These are phyloP conservation scores for Sebastes nivosus DNA, from an alignment of 2,797 vertebrate species.

Conservation along the genomic window DNA sequence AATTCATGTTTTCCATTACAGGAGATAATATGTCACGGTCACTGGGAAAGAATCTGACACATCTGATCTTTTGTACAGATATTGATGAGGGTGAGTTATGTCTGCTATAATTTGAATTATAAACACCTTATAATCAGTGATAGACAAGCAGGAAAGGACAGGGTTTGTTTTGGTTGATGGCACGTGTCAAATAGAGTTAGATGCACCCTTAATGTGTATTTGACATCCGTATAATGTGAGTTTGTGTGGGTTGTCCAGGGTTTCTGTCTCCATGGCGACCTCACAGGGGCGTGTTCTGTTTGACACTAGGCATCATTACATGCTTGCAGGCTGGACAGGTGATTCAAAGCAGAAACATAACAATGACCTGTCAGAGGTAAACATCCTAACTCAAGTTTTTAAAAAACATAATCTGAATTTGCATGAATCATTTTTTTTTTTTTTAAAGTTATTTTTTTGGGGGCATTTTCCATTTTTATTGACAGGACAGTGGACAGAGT, in stretches of 20 bases:
- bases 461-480: no score
- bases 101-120: neutral
- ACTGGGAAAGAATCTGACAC: neutral
- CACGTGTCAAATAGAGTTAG: neutral
- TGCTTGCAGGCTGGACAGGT: neutral
- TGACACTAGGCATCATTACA: neutral
- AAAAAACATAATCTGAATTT: neutral
- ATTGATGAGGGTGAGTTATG: neutral
- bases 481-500: no score
- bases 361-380: neutral
- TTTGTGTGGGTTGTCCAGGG: neutral
- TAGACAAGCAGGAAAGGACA: neutral
- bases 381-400: neutral
- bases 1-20: neutral
- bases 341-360: neutral
- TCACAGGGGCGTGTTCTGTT: neutral
- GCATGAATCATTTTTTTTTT: neutral
- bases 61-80: neutral
- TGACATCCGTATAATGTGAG: neutral
- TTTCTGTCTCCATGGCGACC: conserved; percentile 12
- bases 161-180: neutral
- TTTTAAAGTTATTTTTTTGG: no score
- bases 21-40: conserved; percentile 5
- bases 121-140: neutral
- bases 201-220: neutral